Evolutionary conservation across 2,797 vertebrate genomes (phyloP), one percentile per base, ranked within the genome.

Genomic region (Tachyglossus aculeatus): DNA sequence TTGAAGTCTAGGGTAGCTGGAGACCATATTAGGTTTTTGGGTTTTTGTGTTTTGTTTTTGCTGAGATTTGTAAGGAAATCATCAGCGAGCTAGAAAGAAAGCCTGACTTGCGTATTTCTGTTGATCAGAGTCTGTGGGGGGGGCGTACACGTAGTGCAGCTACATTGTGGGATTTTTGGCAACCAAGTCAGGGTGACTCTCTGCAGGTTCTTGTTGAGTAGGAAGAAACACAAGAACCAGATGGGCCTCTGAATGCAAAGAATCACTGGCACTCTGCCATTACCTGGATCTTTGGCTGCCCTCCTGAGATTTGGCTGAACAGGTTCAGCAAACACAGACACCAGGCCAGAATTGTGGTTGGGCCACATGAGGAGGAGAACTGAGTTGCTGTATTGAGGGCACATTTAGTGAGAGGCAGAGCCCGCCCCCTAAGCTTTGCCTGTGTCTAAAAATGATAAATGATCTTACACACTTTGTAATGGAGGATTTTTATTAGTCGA

Each of bases 391-490:
- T 27, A 22, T 21, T 34, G 45, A 48, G 40, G 67, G 38, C 64
- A 74, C 4, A 16, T 25, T 79, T 72, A 47, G 33, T 73, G 59
- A 56, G 55, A 47, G 37, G 25, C n/a, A 41, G 36, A 9, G 18
- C n/a, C 52, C 53, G 55, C 51, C 77, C 69, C 62, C 36, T 80
- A 54, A 79, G 59, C 56, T 19, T 67, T 72, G 40, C 59, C 21
- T 53, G 27, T 22, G 10, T 58, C 68, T 64, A 47, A 51, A 71
- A n/a, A 66, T 52, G 52, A 19, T 62, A 21, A 73, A 18, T 61
- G 60, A 22, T 45, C 53, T 48, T 54, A 44, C 65, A 14, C 45
- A 77, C 76, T 76, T 86, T 87, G 85, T 81, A 85, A 77, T 72
- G 77, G 83, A 63, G 48, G 58, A 33, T 65, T 88, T 87, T 62